These are phyloP conservation scores for Osmerus eperlanus DNA, from an alignment of 2,113 vertebrate species.

Conservation along the genomic window DNA sequence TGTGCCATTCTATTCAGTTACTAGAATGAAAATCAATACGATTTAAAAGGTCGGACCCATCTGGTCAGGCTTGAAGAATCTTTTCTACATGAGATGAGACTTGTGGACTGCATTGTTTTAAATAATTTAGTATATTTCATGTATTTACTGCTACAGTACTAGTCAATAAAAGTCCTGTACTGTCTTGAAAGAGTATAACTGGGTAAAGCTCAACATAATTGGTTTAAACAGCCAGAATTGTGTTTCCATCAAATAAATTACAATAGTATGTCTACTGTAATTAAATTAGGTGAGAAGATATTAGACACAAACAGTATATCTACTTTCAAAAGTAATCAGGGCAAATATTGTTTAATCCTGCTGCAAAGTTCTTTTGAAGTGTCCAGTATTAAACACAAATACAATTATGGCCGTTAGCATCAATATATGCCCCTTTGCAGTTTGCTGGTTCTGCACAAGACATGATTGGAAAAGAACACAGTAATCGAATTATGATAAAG, in stretches of 20 bases:
- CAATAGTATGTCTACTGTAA: conserved; percentile 48
- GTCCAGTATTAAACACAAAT: neutral
- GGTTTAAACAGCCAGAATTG: neutral
- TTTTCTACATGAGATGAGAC: neutral
- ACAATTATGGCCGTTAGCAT: neutral
- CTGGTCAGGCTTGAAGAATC: conserved; percentile 4
- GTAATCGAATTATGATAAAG: conserved; percentile 1
- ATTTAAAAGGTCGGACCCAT: neutral
- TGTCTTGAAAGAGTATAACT: too few species aligned
- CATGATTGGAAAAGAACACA: neutral
- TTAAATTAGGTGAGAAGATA: conserved; percentile 62
- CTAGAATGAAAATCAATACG: neutral
- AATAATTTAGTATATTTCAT: neutral
- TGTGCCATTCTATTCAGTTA: too few species aligned
- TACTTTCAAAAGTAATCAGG: neutral
- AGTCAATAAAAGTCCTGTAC: too few species aligned
- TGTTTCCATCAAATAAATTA: neutral
- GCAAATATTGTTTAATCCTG: neutral
- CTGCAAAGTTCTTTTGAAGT: neutral
- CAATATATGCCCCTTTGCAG: neutral
- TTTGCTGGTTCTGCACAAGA: neutral
- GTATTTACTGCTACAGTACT: neutral
- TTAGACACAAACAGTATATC: neutral
- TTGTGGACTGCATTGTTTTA: neutral
- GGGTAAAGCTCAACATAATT: neutral